phyloP scores from a whole-genome alignment of 2,113 vertebrate genomes.

The Anoplopoma fimbria region DNA sequence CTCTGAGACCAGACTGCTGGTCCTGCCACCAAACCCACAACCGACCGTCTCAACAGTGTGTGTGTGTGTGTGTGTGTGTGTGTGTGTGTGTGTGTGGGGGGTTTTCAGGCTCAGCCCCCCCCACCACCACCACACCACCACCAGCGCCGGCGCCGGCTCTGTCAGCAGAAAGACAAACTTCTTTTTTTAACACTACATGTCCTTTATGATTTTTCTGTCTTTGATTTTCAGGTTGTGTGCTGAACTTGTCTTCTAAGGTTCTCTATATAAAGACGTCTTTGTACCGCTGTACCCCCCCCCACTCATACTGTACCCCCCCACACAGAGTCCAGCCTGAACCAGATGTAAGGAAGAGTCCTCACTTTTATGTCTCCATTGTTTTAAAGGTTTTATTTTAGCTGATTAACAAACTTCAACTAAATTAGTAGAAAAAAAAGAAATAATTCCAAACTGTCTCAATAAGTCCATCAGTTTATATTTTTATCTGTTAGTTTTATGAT shows the following conservation, averaged over 20 bases:
- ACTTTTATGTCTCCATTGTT: background rate
- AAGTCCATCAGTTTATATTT: constrained; percentile 2
- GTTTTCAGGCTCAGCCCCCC: background rate
- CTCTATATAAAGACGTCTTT: constrained; percentile 60
- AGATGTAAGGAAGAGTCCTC: background rate
- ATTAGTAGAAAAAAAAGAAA: background rate
- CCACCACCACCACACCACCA: too few species aligned
- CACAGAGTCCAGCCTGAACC: too few species aligned
- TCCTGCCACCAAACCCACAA: constrained; percentile 19
- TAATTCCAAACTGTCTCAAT: background rate
- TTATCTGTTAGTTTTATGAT: background rate
- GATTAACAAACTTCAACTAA: background rate
- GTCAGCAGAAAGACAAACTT: constrained; percentile 13
- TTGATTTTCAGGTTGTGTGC: constrained; percentile 69
- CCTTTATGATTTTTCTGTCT: constrained; percentile 35
- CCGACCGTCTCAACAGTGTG: too few species aligned
- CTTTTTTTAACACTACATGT: constrained; percentile 72
- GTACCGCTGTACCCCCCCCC: constrained; percentile 32
- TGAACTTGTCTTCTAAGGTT: constrained; percentile 69
- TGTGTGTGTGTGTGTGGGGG: too few species aligned
- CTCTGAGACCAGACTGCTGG: constrained; percentile 38
- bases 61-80: too few species aligned
- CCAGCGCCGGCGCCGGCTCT: background rate
- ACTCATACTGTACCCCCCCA: background rate
- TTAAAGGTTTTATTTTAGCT: background rate